Conservation (phyloP, 1,140 invertebrate species). For the Bradynema listronoti region DNA sequence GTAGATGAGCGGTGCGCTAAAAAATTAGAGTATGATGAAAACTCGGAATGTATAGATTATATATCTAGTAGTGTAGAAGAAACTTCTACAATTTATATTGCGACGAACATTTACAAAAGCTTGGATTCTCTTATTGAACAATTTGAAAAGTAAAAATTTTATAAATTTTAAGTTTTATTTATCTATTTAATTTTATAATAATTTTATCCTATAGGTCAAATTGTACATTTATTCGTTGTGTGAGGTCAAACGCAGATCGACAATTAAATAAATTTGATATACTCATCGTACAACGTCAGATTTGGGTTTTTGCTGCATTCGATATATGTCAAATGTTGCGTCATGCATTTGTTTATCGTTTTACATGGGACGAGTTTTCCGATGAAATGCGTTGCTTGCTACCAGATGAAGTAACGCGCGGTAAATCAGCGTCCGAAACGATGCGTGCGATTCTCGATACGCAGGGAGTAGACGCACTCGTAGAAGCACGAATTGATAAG, state of each 20-base stretch:
- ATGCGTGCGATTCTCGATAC: conserved; percentile 34
- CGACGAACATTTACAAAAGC: too few species aligned
- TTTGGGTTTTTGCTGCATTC: conserved; percentile 12
- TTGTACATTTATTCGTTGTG: conserved; percentile 22
- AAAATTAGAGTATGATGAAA: too few species aligned
- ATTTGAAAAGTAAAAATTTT: conserved; percentile 12
- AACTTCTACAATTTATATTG: too few species aligned
- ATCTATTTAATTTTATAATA: neutral
- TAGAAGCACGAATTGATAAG: conserved; percentile 38
- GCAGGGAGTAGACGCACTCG: conserved; percentile 30
- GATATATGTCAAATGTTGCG: conserved; percentile 13
- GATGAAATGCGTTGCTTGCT: conserved; percentile 36
- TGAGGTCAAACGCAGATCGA: conserved; percentile 16
- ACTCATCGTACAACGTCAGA: conserved; percentile 5
- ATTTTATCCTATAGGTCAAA: conserved; percentile 14
- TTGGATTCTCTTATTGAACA: neutral
- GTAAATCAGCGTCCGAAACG: conserved; percentile 32
- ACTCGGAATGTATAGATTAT: too few species aligned
- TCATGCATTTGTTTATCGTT: conserved; percentile 18
- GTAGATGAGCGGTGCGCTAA: too few species aligned
- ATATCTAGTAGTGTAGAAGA: too few species aligned
- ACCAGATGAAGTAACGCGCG: conserved; percentile 29
- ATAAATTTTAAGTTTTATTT: too few species aligned
- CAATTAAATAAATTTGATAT: conserved; percentile 12
- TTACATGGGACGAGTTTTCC: conserved; percentile 19